Base-by-base conservation (phyloP, 2,113 vertebrate species). In the Prunella fulvescens region DNA sequence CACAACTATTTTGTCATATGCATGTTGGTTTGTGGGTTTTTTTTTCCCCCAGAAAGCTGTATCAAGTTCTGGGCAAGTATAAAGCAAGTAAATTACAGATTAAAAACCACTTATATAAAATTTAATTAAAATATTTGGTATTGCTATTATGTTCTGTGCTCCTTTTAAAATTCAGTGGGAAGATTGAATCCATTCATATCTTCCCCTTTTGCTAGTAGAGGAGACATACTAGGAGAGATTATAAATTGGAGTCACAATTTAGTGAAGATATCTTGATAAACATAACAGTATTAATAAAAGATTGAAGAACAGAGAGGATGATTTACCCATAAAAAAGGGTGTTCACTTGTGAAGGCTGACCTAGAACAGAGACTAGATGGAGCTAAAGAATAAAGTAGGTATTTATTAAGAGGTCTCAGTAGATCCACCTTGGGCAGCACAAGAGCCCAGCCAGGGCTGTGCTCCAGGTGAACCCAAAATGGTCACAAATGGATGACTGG, bases 201-300 rank as follows among this genome's bases (percentile, higher is more conserved):
- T 0, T 9, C 19, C 12, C 3, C 1, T 45, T 86, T 45, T 5
- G 0, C 23, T 3, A 45, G 12, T 11, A 51, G 17, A 58, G 14
- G 31, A 86, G 53, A 26, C 13, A 33, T 33, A 37, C 6, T 37
- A 10, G 39, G 14, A 60, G 11, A 23, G 5, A 51, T 60, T 44
- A 13, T 44, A 60, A 69, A 20, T 33, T 51, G 12, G 37, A 53
- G 12, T 45, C 18, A 37, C 9, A 53, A 60, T 45, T 51, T 53
- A 60, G 26, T 53, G 39, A 45, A 33, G 23, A 61, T 33, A n/a
- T 45, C 1, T 1, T 39, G 12, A 39, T 45, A 45, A 60, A 45
- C 11, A 39, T 8, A 60, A 28, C 18, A 39, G 5, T 45, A 39
- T 45, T 39, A 19, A 69, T 53, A 24, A 45, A 53, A 23, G 14